These are phyloP conservation scores for Drosophila sordidula DNA, from an alignment of 2,888 invertebrate species.

Conservation along the genomic window DNA sequence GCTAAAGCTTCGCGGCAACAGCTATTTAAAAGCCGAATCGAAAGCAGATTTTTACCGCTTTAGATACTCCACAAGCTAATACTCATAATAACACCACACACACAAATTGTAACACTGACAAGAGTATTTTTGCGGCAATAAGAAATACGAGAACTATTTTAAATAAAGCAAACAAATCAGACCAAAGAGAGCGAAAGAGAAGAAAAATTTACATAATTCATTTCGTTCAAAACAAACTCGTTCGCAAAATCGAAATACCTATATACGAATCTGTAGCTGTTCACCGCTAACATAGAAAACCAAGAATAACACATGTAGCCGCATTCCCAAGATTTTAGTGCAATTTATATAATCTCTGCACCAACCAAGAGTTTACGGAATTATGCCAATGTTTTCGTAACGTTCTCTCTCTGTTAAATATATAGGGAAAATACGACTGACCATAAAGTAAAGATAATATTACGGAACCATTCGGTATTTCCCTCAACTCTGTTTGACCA, in stretches of 20 bases:
- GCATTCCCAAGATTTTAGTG: conserved; percentile 30
- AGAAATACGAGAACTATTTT: conserved; percentile 50
- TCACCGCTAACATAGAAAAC: conserved; percentile 47
- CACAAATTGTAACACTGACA: conserved; percentile 36
- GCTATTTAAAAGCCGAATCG: conserved; percentile 7
- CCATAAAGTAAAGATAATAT: conserved; percentile 4
- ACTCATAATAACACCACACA: conserved; percentile 11
- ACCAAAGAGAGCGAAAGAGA: conserved; percentile 78
- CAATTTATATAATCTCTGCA: conserved; percentile 35
- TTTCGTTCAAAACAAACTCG: conserved; percentile 55
- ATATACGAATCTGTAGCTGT: conserved; percentile 44
- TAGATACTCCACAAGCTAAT: conserved; percentile 28
- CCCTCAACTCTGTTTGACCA: conserved; percentile 24
- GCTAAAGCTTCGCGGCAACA: conserved; percentile 24
- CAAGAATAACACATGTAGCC: conserved; percentile 42
- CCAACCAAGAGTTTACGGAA: conserved; percentile 36
- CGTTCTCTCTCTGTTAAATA: neutral
- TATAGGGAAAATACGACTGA: neutral
- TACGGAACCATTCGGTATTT: conserved; percentile 39
- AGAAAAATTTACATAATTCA: conserved; percentile 65
- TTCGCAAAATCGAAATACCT: conserved; percentile 55
- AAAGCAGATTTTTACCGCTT: conserved; percentile 22
- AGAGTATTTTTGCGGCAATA: conserved; percentile 69
- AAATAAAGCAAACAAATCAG: conserved; percentile 38
- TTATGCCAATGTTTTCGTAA: conserved; percentile 47